These are phyloP conservation scores for Rhinogobio ventralis DNA, from an alignment of 2,797 vertebrate species.

Conservation along the genomic window DNA sequence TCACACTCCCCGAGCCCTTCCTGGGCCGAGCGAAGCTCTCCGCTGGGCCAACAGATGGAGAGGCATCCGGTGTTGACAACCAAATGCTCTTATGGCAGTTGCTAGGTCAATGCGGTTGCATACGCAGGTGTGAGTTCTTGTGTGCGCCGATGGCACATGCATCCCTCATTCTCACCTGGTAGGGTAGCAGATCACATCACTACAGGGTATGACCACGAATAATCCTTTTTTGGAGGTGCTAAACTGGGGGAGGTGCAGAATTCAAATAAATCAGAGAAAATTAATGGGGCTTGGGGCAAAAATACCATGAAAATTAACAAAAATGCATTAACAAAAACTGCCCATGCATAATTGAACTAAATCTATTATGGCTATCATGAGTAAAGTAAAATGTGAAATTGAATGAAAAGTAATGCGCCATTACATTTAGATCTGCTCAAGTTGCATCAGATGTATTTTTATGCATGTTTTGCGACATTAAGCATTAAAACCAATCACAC, in stretches of 20 bases:
- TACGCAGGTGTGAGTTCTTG: slow-evolving; percentile 72
- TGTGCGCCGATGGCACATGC: slow-evolving; percentile 70
- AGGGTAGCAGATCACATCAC: slow-evolving; percentile 42
- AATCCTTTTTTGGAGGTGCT: slow-evolving; percentile 12
- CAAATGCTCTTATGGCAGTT: slow-evolving; percentile 61
- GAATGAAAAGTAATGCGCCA: neutral
- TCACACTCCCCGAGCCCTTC: slow-evolving; percentile 54
- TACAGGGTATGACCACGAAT: slow-evolving; percentile 37
- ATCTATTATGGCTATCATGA: neutral
- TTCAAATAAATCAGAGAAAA: neutral
- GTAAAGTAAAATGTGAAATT: neutral
- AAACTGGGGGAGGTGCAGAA: neutral
- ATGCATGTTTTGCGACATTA: neutral
- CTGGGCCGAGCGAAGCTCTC: slow-evolving; percentile 54
- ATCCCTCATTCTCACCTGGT: slow-evolving; percentile 74
- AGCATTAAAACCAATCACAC: neutral
- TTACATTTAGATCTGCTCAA: neutral
- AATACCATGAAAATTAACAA: neutral
- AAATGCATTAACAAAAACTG: neutral
- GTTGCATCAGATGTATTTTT: neutral
- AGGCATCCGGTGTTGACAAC: slow-evolving; percentile 56
- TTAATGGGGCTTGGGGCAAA: neutral
- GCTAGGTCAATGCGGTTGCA: slow-evolving; percentile 76
- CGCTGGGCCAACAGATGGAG: slow-evolving; percentile 61
- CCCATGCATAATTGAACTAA: neutral